Conservation (phyloP, 2,797 vertebrate genomes). For the Lateolabrax maculatus region DNA sequence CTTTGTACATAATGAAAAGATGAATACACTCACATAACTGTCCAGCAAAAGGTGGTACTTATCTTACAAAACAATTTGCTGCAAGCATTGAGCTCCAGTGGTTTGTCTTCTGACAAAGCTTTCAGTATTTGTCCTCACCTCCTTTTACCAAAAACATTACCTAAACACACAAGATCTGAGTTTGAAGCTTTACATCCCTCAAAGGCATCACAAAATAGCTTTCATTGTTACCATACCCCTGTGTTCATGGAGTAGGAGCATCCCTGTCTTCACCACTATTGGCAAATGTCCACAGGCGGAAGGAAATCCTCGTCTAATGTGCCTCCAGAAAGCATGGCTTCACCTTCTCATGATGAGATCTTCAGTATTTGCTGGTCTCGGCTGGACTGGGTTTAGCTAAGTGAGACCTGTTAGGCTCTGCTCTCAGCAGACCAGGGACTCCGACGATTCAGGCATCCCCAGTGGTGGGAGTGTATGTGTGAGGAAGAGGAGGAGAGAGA, state of each 20-base stretch:
- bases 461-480: constrained; percentile 34
- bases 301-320: constrained; percentile 40
- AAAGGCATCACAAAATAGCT: constrained; percentile 26
- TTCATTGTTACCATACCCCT: constrained; percentile 14
- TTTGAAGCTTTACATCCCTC: constrained; percentile 10
- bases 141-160: not conserved
- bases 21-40: not conserved
- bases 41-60: not conserved
- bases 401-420: constrained; percentile 41
- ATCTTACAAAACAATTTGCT: constrained; percentile 7
- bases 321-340: constrained; percentile 35
- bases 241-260: constrained; percentile 30
- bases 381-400: not conserved
- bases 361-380: constrained; percentile 5
- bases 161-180: not conserved
- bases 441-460: constrained; percentile 60
- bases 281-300: constrained; percentile 57
- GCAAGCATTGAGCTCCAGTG: constrained; percentile 11
- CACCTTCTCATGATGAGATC: constrained; percentile 29
- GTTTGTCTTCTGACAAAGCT: constrained; percentile 8
- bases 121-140: not conserved
- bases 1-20: constrained; percentile 16
- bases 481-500: constrained; percentile 39
- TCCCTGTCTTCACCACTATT: constrained; percentile 47
- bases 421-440: constrained; percentile 44